phyloP scores from a whole-genome alignment of 2,888 invertebrate genomes.

The Sepioteuthis lessoniana region DNA sequence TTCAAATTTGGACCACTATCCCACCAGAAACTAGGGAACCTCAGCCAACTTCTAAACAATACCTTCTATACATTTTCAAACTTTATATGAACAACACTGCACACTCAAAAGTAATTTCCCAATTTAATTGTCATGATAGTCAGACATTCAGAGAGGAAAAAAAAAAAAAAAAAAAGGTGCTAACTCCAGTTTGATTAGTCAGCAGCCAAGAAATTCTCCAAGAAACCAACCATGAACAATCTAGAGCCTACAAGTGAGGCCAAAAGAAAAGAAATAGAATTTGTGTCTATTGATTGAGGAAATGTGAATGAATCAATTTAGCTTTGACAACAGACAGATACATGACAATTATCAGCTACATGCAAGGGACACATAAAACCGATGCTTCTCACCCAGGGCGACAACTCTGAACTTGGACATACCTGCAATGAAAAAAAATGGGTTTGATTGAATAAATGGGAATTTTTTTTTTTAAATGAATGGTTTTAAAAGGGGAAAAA shows the following conservation, averaged over 20 bases:
- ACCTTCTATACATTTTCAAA: background rate
- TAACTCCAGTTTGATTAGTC: background rate
- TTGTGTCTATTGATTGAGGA: background rate
- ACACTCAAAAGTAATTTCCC: background rate
- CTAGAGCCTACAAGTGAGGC: background rate
- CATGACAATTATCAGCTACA: background rate
- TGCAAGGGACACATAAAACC: background rate
- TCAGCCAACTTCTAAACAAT: background rate
- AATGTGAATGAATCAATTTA: background rate
- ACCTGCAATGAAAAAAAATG: conserved; percentile 33
- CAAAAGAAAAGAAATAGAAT: background rate
- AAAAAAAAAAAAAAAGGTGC: background rate
- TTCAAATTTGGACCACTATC: background rate
- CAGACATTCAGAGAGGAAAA: too few species aligned
- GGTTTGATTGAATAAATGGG: background rate
- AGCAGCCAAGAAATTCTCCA: background rate
- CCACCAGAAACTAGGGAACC: background rate
- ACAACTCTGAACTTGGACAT: conserved; percentile 1
- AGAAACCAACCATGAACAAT: background rate
- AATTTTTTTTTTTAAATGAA: background rate
- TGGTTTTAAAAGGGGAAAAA: background rate
- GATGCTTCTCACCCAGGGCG: conserved; percentile 33
- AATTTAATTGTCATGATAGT: background rate
- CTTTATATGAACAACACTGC: background rate
- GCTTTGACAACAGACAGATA: background rate